These are phyloP conservation scores for Drosophila rubida DNA, from an alignment of 2,888 invertebrate species.

Conservation along the genomic window DNA sequence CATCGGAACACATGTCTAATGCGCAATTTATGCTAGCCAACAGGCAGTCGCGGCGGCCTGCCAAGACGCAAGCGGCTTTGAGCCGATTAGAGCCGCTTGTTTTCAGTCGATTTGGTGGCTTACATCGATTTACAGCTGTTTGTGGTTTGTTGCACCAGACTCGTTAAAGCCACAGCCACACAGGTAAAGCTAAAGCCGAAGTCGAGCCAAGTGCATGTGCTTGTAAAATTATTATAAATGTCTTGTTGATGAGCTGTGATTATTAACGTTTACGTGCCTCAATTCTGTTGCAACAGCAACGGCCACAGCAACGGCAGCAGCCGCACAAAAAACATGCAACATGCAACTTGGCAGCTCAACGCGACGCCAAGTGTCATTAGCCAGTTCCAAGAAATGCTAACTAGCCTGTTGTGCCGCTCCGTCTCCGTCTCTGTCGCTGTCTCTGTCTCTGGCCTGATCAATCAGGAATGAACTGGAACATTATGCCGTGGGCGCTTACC, in stretches of 20 bases:
- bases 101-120: slow-evolving; percentile 60
- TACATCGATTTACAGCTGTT: slow-evolving; percentile 46
- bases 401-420: slow-evolving; percentile 64
- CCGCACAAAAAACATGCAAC: slow-evolving; percentile 50
- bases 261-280: slow-evolving; percentile 75
- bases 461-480: slow-evolving; percentile 63
- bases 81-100: slow-evolving; percentile 49
- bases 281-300: slow-evolving; percentile 42
- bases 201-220: slow-evolving; percentile 42
- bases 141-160: slow-evolving; percentile 16
- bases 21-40: slow-evolving; percentile 62
- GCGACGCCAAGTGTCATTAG: slow-evolving; percentile 72
- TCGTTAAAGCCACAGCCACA: slow-evolving; percentile 12
- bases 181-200: background rate
- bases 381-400: slow-evolving; percentile 72
- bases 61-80: slow-evolving; percentile 23
- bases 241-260: slow-evolving; percentile 78
- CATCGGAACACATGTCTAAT: slow-evolving; percentile 64
- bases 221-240: slow-evolving; percentile 79
- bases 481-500: slow-evolving; percentile 67
- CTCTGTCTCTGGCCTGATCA: slow-evolving; percentile 50
- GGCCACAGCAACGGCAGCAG: too few species aligned
- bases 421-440: slow-evolving; percentile 12
- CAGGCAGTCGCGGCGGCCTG: slow-evolving; percentile 29
- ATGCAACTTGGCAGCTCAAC: slow-evolving; percentile 48